Conservation (phyloP, 2,113 vertebrate species). For the Zapus hudsonius region DNA sequence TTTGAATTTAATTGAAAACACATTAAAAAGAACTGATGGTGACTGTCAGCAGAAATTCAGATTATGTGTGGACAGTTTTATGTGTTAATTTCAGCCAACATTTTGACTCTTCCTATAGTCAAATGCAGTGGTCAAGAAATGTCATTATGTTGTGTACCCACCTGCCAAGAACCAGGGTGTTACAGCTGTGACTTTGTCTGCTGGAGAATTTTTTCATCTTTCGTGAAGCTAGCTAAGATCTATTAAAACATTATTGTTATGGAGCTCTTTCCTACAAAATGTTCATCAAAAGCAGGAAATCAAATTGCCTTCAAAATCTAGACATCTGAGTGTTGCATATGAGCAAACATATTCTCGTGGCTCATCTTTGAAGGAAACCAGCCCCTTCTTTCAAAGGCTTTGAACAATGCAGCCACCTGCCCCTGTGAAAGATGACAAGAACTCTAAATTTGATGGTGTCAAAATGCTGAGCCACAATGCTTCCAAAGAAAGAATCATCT, state of each 20-base stretch:
- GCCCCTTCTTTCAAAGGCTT: slow-evolving; percentile 59
- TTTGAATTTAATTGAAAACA: background rate
- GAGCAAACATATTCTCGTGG: slow-evolving; percentile 44
- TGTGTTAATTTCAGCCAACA: background rate
- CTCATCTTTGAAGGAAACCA: slow-evolving; percentile 51
- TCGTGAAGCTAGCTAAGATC: slow-evolving; percentile 62
- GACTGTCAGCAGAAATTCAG: background rate
- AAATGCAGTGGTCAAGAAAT: background rate
- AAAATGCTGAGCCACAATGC: slow-evolving; percentile 72
- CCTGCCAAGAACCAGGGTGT: background rate
- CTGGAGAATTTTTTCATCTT: background rate
- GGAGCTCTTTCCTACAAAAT: slow-evolving; percentile 48
- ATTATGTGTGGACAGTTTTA: background rate
- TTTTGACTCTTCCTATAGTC: background rate
- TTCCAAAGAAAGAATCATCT: slow-evolving; percentile 52
- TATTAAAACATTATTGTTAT: slow-evolving; percentile 51
- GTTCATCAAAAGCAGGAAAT: background rate
- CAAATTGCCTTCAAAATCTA: slow-evolving; percentile 60
- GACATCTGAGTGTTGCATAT: slow-evolving; percentile 60
- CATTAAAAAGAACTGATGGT: background rate
- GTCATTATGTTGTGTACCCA: background rate
- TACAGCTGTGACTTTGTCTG: background rate
- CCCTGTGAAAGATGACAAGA: slow-evolving; percentile 37
- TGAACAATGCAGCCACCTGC: slow-evolving; percentile 71
- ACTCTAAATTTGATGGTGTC: slow-evolving; percentile 64